Conservation (phyloP, 2,888 invertebrate genomes). For the Asteroscopus sphinx region DNA sequence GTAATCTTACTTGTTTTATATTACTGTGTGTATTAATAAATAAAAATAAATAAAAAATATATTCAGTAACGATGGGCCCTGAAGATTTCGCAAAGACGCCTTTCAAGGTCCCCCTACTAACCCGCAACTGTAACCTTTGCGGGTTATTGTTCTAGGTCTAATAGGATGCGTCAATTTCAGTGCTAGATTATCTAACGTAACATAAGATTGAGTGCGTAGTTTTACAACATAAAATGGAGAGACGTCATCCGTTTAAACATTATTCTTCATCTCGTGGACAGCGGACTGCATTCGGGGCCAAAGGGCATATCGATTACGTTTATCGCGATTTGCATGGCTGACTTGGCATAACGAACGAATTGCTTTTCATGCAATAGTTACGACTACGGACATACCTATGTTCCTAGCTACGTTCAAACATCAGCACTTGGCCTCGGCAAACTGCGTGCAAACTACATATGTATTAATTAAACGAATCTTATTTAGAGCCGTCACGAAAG, state of each 20-base stretch:
- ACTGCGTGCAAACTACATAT: constrained; percentile 37
- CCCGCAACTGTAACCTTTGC: constrained; percentile 12
- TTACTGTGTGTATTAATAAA: no score
- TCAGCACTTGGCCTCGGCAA: constrained; percentile 30
- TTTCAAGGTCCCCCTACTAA: constrained; percentile 22
- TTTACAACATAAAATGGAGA: constrained; percentile 67
- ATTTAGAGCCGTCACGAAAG: constrained; percentile 42
- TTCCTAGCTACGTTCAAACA: not conserved
- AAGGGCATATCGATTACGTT: constrained; percentile 81
- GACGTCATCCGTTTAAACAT: constrained; percentile 69
- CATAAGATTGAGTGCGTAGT: constrained; percentile 66
- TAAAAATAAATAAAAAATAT: no score
- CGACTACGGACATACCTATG: no score
- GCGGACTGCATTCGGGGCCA: constrained; percentile 81
- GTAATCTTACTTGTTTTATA: no score
- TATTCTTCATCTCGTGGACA: constrained; percentile 79
- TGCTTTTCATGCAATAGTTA: constrained; percentile 48
- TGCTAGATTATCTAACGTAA: constrained; percentile 47
- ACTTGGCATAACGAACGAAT: constrained; percentile 56
- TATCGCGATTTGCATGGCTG: constrained; percentile 75
- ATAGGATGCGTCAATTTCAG: constrained; percentile 60
- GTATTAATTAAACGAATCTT: constrained; percentile 25
- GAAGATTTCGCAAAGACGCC: not conserved
- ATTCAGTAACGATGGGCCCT: not conserved
- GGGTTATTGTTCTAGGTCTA: constrained; percentile 50